Base-by-base conservation (phyloP, 1,140 invertebrate species). In the Harpegnathos saltator region DNA sequence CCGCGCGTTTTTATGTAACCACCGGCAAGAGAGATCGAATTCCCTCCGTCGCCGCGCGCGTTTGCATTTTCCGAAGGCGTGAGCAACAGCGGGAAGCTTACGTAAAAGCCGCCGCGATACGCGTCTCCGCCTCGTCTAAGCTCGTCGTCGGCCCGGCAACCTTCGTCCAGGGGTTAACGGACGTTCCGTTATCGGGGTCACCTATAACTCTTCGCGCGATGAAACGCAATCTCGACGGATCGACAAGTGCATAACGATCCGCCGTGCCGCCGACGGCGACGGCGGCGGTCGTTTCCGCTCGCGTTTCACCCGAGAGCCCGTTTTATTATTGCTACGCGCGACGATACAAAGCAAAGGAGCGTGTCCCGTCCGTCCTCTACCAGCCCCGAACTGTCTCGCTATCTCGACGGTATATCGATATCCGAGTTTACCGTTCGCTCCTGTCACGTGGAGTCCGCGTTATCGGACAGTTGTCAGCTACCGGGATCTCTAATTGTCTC, bases 161-260 rank as follows among this genome's bases (percentile, higher is more conserved):
- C 38, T 3, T 44, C 9, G 3, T 9, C 44, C 29, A 44, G 26
- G 74, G 74, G 48, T 77, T 77, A 77, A 77, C 48, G 22, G 24
- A 69, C 54, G 52, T 80, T 56, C 14, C 7, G 38, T 44, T 48
- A 80, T 71, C 33, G 65, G 22, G 75, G 24, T 80, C 54, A 71
- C 26, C 69, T 33, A 77, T 52, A 78, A 9, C n/a, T 75, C 24
- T 33, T 33, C 59, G n/a, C 19, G 19, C 62, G 22, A 69, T n/a
- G 14, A 69, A 78, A 69, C n/a, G 9, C 14, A 69, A 80, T 59
- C 38, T 80, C 22, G 5, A 59, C 58, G 15, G n/a, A 48, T 26
- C 65, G 65, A 78, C 63, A 78, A 78, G 29, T 44, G 75, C 38
- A 71, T 80, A 80, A 71, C 14, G 24, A 80, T 80, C 75, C 65